Conservation (phyloP, 2,113 vertebrate genomes). For the Canis aureus region DNA sequence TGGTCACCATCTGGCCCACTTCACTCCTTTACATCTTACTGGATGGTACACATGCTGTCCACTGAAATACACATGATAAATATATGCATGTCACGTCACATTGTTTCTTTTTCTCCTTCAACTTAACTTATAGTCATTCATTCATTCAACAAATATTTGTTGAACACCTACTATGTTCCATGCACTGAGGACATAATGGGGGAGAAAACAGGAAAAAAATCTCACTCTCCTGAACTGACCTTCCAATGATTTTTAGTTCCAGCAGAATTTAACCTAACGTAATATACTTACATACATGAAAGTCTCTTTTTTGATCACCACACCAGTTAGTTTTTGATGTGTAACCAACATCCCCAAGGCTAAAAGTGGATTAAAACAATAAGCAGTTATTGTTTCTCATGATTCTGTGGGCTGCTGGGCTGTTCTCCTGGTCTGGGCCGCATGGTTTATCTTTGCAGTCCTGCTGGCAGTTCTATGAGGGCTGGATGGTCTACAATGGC, state of each 20-base stretch:
- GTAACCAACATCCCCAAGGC: constrained; percentile 1
- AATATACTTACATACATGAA: background rate
- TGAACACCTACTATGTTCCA: background rate
- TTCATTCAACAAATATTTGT: background rate
- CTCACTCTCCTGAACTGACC: background rate
- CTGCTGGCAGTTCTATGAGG: background rate
- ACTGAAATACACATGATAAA: background rate
- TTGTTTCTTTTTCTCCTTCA: background rate
- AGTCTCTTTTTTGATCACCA: background rate
- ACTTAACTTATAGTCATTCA: background rate
- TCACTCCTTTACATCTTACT: background rate
- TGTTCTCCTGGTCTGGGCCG: background rate
- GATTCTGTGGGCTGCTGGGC: background rate
- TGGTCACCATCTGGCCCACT: background rate
- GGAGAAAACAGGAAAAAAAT: background rate
- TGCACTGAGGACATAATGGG: background rate
- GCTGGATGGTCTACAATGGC: too few species aligned
- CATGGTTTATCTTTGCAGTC: background rate
- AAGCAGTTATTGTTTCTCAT: background rate
- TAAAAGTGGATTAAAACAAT: background rate
- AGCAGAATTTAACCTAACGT: background rate
- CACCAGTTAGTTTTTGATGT: background rate
- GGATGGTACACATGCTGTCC: background rate
- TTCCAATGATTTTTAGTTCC: background rate
- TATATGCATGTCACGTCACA: background rate